phyloP scores from a whole-genome alignment of 2,888 invertebrate species.

The Lithophane ornitopus region DNA sequence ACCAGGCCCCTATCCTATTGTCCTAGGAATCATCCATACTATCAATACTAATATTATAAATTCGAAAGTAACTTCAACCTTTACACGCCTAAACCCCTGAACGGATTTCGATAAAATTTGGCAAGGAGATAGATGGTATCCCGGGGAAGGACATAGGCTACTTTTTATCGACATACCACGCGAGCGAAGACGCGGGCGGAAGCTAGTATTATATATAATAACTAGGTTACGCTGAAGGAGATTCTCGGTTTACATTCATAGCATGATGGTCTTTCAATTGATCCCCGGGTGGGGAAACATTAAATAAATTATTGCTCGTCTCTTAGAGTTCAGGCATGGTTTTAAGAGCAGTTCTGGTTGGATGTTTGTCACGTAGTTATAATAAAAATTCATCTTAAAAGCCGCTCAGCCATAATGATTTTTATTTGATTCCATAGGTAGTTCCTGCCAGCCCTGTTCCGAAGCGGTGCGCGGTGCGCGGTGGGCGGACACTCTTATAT shows the following conservation, averaged over 20 bases:
- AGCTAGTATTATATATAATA: not conserved
- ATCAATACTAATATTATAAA: no score
- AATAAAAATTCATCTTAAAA: not conserved
- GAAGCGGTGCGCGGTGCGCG: conserved; percentile 15
- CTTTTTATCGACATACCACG: no score
- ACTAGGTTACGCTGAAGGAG: not conserved
- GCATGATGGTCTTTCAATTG: not conserved
- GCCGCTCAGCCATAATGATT: not conserved
- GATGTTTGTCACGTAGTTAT: not conserved
- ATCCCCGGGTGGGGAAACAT: not conserved
- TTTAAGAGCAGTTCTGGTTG: not conserved
- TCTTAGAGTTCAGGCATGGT: no score
- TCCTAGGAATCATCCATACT: not conserved
- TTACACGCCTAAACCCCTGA: no score
- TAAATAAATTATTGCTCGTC: not conserved
- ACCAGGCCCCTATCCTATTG: not conserved
- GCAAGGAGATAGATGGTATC: no score
- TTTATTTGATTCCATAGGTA: not conserved
- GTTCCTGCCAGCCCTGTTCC: conserved; percentile 16
- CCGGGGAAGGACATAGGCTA: no score
- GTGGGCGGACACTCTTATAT: conserved; percentile 31
- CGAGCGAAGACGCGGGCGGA: no score
- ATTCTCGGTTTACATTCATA: not conserved
- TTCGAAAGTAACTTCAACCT: no score
- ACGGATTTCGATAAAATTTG: no score